phyloP scores from a whole-genome alignment of 2,888 invertebrate species.

The Eupelmus urozonus region DNA sequence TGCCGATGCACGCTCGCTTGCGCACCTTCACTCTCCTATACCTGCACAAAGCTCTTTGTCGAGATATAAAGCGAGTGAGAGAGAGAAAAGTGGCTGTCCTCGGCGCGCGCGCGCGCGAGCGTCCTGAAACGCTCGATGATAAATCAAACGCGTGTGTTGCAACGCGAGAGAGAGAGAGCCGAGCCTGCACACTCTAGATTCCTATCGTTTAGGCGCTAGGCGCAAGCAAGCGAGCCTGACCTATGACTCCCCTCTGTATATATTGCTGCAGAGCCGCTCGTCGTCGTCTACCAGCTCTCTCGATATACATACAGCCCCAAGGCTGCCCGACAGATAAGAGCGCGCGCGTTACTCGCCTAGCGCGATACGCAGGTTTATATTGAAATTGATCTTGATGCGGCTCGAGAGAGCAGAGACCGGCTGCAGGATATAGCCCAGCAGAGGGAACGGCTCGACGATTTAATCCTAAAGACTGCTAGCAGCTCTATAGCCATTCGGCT shows the following conservation, averaged over 20 bases:
- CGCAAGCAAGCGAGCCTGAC: slow-evolving; percentile 12
- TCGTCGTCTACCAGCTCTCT: not conserved
- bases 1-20: slow-evolving; percentile 15
- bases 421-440: too few relatives aligned
- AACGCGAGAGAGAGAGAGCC: not conserved
- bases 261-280: not conserved
- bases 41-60: slow-evolving; percentile 25
- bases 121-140: slow-evolving; percentile 37
- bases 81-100: slow-evolving; percentile 54
- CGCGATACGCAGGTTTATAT: not conserved
- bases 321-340: too few relatives aligned
- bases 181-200: slow-evolving; percentile 26
- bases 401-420: too few relatives aligned
- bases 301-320: not conserved
- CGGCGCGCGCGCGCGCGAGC: slow-evolving; percentile 16
- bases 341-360: not conserved
- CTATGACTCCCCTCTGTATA: slow-evolving; percentile 43
- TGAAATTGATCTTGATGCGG: not conserved
- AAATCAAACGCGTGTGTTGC: slow-evolving; percentile 44
- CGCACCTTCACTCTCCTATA: slow-evolving; percentile 26
- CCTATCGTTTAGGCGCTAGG: slow-evolving; percentile 25
- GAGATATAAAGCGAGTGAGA: not conserved
- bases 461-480: too few relatives aligned
- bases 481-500: too few relatives aligned
- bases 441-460: not conserved